Percentiles rank a stretch among this genome's conserved stretches.
phyloP scores from a whole-genome alignment of 1,140 invertebrate species.

The Planococcus citri region DNA sequence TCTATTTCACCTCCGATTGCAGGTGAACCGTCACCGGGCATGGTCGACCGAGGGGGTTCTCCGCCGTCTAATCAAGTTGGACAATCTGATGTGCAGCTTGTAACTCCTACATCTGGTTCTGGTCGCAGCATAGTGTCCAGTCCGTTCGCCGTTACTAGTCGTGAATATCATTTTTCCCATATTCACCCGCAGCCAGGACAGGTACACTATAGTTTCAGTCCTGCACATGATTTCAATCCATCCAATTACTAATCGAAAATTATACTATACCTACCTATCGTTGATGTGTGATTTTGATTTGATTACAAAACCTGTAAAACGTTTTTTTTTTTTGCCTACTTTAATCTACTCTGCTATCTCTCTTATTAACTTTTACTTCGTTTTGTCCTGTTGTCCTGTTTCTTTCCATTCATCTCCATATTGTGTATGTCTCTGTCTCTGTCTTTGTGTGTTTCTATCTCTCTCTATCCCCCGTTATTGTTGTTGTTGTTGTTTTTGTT shows the following conservation, averaged over 20 bases:
- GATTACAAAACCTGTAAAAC: too few relatives aligned
- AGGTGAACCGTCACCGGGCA: slow-evolving; percentile 27
- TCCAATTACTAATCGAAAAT: slow-evolving; percentile 23
- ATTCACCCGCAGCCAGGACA: slow-evolving; percentile 81
- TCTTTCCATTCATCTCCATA: background rate
- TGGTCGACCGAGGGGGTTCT: slow-evolving; percentile 32
- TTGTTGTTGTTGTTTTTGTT: too few relatives aligned
- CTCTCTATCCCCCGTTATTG: too few relatives aligned
- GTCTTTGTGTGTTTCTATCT: background rate
- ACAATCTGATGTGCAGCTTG: slow-evolving; percentile 34
- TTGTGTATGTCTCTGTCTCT: background rate
- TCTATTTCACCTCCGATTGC: slow-evolving; percentile 45
- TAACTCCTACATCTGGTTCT: slow-evolving; percentile 31
- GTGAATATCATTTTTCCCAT: slow-evolving; percentile 74
- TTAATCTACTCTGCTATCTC: background rate
- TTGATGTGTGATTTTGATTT: background rate
- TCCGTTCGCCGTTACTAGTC: slow-evolving; percentile 41
- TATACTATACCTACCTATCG: too few relatives aligned
- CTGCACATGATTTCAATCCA: slow-evolving; percentile 25
- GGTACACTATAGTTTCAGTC: slow-evolving; percentile 40
- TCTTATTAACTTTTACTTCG: too few relatives aligned
- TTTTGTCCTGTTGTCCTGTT: background rate
- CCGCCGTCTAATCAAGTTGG: slow-evolving; percentile 34
- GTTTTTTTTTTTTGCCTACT: background rate
- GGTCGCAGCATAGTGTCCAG: slow-evolving; percentile 38